phyloP scores from a whole-genome alignment of 2,888 invertebrate species.

The Tenthredo mesomela region DNA sequence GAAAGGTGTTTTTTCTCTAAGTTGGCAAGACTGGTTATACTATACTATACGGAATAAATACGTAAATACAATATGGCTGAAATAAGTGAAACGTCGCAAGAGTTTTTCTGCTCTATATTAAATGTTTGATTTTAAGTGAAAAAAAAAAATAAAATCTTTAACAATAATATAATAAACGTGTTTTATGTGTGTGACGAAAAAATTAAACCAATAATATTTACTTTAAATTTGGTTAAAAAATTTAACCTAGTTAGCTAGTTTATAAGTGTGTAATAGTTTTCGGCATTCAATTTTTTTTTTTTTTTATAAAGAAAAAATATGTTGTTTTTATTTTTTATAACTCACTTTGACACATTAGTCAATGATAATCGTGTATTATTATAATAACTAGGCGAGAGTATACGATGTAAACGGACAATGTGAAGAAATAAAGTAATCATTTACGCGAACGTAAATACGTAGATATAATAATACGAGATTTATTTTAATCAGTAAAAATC shows the following conservation, averaged over 20 bases:
- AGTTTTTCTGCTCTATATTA: slow-evolving; percentile 59
- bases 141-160: slow-evolving; percentile 43
- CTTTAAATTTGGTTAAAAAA: background rate
- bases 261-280: no score
- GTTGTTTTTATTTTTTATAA: slow-evolving; percentile 62
- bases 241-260: slow-evolving; percentile 37
- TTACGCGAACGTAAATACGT: background rate
- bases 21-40: slow-evolving; percentile 38
- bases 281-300: slow-evolving; percentile 14
- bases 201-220: background rate
- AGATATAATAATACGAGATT: background rate
- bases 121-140: slow-evolving; percentile 58
- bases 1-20: background rate
- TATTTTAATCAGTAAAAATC: background rate
- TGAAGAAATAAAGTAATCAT: background rate
- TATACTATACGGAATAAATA: slow-evolving; percentile 66
- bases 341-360: slow-evolving; percentile 56
- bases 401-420: background rate
- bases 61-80: slow-evolving; percentile 76
- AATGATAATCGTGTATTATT: slow-evolving; percentile 51
- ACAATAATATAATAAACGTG: background rate
- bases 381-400: slow-evolving; percentile 55
- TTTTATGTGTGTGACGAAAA: background rate
- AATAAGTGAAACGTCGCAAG: slow-evolving; percentile 62
- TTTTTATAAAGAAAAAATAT: no score